Conservation (phyloP, 2,797 vertebrate species). For the Danio choprae region DNA sequence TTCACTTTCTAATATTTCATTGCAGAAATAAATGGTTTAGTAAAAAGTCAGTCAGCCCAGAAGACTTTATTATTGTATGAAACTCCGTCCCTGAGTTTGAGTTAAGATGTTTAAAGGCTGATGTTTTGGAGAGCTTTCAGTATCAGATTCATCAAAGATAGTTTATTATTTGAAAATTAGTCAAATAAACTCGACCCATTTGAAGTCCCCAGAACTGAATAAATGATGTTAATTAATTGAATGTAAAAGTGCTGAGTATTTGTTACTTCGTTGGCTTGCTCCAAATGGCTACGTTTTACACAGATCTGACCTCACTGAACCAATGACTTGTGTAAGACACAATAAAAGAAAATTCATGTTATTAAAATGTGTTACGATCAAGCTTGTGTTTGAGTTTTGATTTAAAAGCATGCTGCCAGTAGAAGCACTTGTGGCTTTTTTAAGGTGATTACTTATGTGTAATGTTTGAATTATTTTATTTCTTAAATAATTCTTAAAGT, state of each 20-base stretch:
- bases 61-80: neutral
- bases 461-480: too few species aligned
- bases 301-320: conserved; percentile 42
- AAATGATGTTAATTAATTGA: neutral
- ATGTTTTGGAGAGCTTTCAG: neutral
- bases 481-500: too few species aligned
- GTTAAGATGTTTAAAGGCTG: neutral
- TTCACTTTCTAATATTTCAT: conserved; percentile 1
- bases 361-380: conserved; percentile 64
- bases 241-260: conserved; percentile 8
- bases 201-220: neutral
- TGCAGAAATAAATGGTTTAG: neutral
- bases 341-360: conserved; percentile 46
- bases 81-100: neutral
- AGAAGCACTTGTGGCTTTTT: too few species aligned
- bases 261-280: neutral
- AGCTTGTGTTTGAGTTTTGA: conserved; percentile 26
- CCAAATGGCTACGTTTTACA: conserved; percentile 42
- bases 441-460: too few species aligned
- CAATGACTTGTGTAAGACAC: conserved; percentile 37
- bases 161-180: neutral
- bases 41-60: neutral
- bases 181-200: neutral
- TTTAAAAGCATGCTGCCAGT: neutral
- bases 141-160: neutral